Evolutionary conservation across 2,888 invertebrate species (phyloP), one percentile per base, ranked within the genome.

Genomic region (Rotaria macrura): DNA sequence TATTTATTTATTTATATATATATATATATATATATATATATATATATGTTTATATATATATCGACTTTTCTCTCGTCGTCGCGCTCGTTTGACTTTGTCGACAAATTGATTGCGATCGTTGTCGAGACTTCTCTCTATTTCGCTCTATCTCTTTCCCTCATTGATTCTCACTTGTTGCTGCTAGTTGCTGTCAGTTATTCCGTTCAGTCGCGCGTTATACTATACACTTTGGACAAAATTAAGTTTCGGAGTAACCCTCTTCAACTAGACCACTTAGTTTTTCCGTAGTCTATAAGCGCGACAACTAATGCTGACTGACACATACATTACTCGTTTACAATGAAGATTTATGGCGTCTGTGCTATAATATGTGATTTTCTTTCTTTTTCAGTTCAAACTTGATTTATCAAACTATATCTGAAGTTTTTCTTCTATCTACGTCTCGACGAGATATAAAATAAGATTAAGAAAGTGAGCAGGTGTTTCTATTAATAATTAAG

Each of bases 51-150:
- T 55, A n/a, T 57, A 57, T 57, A 57, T 29, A 57, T 57, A 29
- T n/a, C n/a, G 55, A 14, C 55, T 65, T 65, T 65, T 65, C 38
- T 65, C 65, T 38, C 38, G 29, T 65, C 34, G 65, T 65, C 29
- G 65, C 65, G 65, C 65, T 65, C 65, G 34, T 65, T 65, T 65
- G 65, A 65, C 65, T 65, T 65, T 34, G 65, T 65, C 34, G 65
- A 65, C 65, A 65, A 65, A 65, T 65, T 65, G 65, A 65, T 65
- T 65, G 34, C 65, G 65, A 65, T 65, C 65, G 65, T 38, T 65
- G 34, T 17, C 17, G 65, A 34, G 65, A 12, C 65, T 65, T 54
- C 65, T 29, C 65, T 34, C n/a, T 14, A 57, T 57, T 57, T n/a
- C 55, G 25, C 10, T n/a, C 55, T 55, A n/a, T 10, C 55, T 55